phyloP scores from a whole-genome alignment of 2,113 vertebrate genomes.

The Carollia perspicillata region DNA sequence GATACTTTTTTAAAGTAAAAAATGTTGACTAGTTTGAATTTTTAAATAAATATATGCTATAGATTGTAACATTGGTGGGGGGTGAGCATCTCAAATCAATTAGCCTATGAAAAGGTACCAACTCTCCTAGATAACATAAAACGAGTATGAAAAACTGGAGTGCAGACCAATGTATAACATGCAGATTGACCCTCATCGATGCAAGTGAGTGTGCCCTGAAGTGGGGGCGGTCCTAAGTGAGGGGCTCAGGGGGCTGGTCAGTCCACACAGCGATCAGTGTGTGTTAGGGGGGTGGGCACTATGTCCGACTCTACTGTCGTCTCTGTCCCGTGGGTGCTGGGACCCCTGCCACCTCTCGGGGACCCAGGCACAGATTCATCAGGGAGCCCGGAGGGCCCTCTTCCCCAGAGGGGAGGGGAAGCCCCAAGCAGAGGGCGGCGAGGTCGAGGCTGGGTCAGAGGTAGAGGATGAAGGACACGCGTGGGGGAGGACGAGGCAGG shows the following conservation, averaged over 20 bases:
- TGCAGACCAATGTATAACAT: not conserved
- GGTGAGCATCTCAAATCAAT: not conserved
- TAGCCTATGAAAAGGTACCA: not conserved
- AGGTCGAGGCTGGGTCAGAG: not conserved
- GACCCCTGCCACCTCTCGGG: not conserved
- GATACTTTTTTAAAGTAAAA: not conserved
- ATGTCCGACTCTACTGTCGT: not conserved
- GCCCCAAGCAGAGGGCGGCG: not conserved
- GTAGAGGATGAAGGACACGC: not conserved
- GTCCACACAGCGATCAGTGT: fast-evolving
- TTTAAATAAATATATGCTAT: not conserved
- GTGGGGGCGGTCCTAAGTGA: not conserved
- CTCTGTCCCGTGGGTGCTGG: not conserved
- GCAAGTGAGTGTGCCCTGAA: not conserved
- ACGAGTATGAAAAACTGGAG: not conserved
- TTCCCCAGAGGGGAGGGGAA: not conserved
- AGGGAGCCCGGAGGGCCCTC: not conserved
- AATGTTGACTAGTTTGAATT: not conserved
- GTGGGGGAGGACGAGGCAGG: not conserved
- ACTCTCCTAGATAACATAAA: not conserved
- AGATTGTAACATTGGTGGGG: not conserved
- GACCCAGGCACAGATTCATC: too few species aligned
- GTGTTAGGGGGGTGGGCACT: not conserved
- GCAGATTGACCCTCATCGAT: not conserved
- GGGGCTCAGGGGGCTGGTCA: not conserved